Percentiles rank a stretch among this genome's conserved stretches.
These are phyloP conservation scores for Hycleus phaleratus DNA, from an alignment of 1,140 invertebrate species.

Conservation along the genomic window DNA sequence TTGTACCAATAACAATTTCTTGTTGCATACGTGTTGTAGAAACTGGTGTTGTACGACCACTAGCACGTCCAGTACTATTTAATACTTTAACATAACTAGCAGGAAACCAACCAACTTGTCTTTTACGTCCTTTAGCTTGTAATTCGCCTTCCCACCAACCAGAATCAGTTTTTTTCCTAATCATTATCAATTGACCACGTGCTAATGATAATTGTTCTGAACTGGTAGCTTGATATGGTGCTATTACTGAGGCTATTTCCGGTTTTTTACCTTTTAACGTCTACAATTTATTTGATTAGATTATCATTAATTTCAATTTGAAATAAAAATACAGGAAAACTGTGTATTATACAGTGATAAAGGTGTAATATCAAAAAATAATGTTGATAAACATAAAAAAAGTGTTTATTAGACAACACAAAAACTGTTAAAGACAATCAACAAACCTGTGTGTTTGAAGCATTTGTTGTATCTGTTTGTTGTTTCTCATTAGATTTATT, in stretches of 20 bases:
- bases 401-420: neutral
- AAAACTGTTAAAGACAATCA: neutral
- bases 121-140: conserved; percentile 90
- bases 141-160: conserved; percentile 99
- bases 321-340: neutral
- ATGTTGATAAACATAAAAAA: neutral
- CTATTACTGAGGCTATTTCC: conserved; percentile 84
- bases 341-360: neutral
- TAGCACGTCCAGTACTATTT: conserved; percentile 53
- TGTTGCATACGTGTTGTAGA: conserved; percentile 53
- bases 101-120: conserved; percentile 96
- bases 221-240: conserved; percentile 81
- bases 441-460: conserved; percentile 45
- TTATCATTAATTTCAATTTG: neutral
- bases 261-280: conserved; percentile 55
- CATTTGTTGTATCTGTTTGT: conserved; percentile 43
- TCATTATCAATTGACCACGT: conserved; percentile 91
- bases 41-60: conserved; percentile 65
- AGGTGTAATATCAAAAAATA: neutral
- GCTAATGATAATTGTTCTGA: conserved; percentile 82
- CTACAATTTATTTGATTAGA: conserved; percentile 10
- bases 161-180: conserved; percentile 90
- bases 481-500: conserved; percentile 39
- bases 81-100: conserved; percentile 91
- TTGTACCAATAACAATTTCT: conserved; percentile 46